Conservation (phyloP, 1,140 invertebrate species). For the Bombyx mandarina region DNA sequence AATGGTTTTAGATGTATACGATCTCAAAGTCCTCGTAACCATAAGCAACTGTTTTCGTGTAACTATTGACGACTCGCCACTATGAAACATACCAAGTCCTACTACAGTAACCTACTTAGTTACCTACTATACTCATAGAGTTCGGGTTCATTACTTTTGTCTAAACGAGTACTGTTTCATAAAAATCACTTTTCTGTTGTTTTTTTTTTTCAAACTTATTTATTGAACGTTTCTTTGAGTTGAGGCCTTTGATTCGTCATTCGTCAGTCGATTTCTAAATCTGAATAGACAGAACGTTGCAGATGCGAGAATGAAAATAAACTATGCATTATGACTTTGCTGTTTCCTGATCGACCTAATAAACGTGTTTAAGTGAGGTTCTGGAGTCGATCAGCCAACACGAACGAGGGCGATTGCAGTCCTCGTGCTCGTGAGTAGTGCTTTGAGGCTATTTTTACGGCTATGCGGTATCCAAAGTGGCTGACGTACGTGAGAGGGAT, state of each 20-base stretch:
- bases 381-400: constrained; percentile 53
- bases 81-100: too few species aligned
- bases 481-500: constrained; percentile 8
- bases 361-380: constrained; percentile 44
- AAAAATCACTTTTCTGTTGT: too few species aligned
- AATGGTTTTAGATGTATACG: too few species aligned
- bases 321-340: constrained; percentile 35
- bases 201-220: too few species aligned
- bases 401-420: constrained; percentile 39
- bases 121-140: too few species aligned
- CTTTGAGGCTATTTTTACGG: constrained; percentile 48
- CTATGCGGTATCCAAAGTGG: constrained; percentile 40
- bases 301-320: constrained; percentile 43
- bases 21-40: too few species aligned
- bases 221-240: too few species aligned
- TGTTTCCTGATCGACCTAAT: constrained; percentile 59
- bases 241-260: constrained; percentile 15
- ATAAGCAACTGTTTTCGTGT: too few species aligned
- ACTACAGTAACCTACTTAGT: too few species aligned
- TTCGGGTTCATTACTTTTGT: too few species aligned
- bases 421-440: constrained; percentile 32
- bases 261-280: constrained; percentile 17
- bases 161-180: too few species aligned
- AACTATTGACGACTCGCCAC: too few species aligned
- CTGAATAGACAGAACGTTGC: constrained; percentile 12